These are phyloP conservation scores for Encarsia formosa DNA, from an alignment of 2,888 invertebrate genomes.

Conservation along the genomic window DNA sequence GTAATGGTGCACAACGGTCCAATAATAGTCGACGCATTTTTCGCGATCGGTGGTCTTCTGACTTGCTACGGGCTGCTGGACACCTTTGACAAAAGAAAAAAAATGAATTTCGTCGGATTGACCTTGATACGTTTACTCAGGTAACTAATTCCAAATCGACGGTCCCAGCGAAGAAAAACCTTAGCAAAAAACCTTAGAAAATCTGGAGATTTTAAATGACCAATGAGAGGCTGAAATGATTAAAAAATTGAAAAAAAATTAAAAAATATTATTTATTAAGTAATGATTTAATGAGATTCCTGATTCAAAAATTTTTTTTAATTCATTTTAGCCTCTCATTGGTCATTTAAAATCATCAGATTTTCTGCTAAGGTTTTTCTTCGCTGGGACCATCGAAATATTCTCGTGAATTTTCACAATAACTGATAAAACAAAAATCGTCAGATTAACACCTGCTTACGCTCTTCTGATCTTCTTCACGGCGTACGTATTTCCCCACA, in stretches of 20 bases:
- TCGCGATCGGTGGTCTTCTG: slow-evolving; percentile 37
- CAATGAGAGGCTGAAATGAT: too few relatives aligned
- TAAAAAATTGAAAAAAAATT: too few relatives aligned
- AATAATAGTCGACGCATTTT: slow-evolving; percentile 36
- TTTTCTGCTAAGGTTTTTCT: too few relatives aligned
- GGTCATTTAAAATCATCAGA: too few relatives aligned
- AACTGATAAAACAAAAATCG: background rate
- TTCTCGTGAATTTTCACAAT: too few relatives aligned
- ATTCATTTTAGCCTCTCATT: too few relatives aligned
- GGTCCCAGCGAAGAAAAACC: too few relatives aligned
- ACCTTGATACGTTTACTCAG: slow-evolving; percentile 17
- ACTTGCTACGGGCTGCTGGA: slow-evolving; percentile 34
- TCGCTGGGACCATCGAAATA: too few relatives aligned
- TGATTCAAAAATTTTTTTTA: too few relatives aligned
- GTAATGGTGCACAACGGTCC: slow-evolving; percentile 32
- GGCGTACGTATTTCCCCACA: slow-evolving; percentile 33
- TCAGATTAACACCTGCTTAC: slow-evolving; percentile 38
- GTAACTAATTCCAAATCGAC: slow-evolving; percentile 25
- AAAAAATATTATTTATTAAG: too few relatives aligned
- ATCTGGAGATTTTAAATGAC: too few relatives aligned
- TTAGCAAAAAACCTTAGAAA: background rate
- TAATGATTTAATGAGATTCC: too few relatives aligned
- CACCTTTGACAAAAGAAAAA: slow-evolving; percentile 34
- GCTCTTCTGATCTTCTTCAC: slow-evolving; percentile 36
- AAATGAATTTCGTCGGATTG: slow-evolving; percentile 19